Conservation (phyloP, 2,797 vertebrate species). For the Sciurus vulgaris region DNA sequence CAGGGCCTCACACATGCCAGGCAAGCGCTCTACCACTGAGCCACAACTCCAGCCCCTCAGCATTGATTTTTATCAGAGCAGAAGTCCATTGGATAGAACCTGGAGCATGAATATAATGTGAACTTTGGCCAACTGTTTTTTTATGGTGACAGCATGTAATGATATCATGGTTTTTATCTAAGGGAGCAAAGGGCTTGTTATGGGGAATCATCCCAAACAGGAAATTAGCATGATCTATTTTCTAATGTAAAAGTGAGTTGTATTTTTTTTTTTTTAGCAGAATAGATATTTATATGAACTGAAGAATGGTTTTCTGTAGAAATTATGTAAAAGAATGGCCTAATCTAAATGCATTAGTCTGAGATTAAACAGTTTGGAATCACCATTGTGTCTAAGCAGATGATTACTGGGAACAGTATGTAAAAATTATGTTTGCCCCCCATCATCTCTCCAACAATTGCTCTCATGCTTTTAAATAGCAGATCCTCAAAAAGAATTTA, state of each 20-base stretch:
- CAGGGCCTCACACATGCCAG: too few relatives aligned
- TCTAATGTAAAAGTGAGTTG: not conserved
- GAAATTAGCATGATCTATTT: conserved; percentile 6
- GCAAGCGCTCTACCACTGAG: too few relatives aligned
- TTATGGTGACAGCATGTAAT: not conserved
- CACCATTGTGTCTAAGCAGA: conserved; percentile 25
- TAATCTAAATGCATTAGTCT: not conserved
- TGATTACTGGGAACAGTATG: not conserved
- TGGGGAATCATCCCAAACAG: not conserved
- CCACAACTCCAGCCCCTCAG: too few relatives aligned
- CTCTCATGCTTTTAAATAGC: not conserved
- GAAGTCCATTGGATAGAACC: not conserved
- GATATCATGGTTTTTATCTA: not conserved
- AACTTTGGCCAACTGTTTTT: not conserved
- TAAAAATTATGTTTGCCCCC: not conserved
- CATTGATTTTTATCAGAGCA: not conserved
- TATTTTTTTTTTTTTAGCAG: not conserved
- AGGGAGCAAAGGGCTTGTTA: not conserved
- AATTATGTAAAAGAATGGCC: not conserved
- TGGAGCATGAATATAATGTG: not conserved
- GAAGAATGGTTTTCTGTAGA: not conserved
- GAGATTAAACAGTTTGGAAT: not conserved
- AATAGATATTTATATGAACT: conserved; percentile 8
- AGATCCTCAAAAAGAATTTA: not conserved
- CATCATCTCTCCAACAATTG: not conserved